These are phyloP conservation scores for Bothrops jararaca DNA, from an alignment of 2,113 vertebrate genomes.

Conservation along the genomic window DNA sequence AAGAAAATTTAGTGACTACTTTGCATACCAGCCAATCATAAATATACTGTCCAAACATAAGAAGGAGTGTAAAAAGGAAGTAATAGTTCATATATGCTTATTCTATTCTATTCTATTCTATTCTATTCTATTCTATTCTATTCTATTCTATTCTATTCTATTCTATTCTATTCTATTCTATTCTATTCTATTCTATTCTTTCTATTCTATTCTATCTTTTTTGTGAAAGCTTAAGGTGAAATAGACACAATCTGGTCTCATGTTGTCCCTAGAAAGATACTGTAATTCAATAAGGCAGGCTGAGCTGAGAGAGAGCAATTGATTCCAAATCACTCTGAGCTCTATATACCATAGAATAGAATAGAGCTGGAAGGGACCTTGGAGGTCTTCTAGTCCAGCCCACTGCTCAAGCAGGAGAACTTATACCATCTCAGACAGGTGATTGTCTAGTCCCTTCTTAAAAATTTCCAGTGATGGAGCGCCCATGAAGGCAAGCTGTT, in stretches of 20 bases:
- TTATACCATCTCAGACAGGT: no score
- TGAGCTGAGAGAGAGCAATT: neutral
- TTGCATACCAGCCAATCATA: neutral
- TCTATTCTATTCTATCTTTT: neutral
- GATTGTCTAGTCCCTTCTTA: no score
- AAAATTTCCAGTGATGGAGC: no score
- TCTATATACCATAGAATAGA: neutral
- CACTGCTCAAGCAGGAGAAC: no score
- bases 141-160: neutral
- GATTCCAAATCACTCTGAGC: neutral
- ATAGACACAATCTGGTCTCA: neutral
- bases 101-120: neutral
- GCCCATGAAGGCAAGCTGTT: no score
- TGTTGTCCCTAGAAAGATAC: neutral
- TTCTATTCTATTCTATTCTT: fast-evolving
- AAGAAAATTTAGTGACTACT: neutral
- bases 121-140: neutral
- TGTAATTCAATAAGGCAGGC: neutral
- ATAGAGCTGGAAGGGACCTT: no score
- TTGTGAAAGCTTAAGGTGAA: neutral
- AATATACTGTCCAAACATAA: neutral
- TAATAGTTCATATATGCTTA: neutral
- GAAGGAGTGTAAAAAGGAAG: neutral
- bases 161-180: no score
- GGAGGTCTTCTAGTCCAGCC: no score